Evolutionary conservation across 2,113 vertebrate species (phyloP).

Genomic region (Coreoperca whiteheadi): DNA sequence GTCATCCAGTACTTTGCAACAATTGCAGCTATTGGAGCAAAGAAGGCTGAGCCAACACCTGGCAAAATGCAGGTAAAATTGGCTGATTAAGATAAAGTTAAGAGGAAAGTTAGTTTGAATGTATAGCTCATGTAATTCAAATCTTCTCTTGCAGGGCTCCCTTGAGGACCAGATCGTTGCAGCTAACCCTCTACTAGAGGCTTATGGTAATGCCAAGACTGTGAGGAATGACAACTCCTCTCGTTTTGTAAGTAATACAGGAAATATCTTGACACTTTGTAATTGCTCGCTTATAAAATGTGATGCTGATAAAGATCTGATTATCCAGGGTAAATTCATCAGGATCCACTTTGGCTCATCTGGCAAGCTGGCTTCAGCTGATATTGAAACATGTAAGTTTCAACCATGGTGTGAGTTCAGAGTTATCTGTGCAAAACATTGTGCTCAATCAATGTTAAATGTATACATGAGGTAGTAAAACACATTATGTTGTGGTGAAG

Average conservation of each 20-base stretch:
- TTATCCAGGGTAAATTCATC: constrained; percentile 7
- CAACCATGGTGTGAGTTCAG: neutral
- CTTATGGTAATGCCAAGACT: constrained; percentile 89
- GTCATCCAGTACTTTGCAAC: constrained; percentile 96
- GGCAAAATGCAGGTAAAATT: constrained; percentile 85
- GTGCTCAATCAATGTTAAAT: no score
- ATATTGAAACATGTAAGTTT: constrained; percentile 17
- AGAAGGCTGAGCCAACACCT: constrained; percentile 39
- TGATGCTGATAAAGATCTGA: neutral
- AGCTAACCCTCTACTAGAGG: constrained; percentile 85
- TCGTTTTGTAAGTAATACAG: constrained; percentile 84
- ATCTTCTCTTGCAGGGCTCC: constrained; percentile 81
- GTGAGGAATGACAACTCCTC: constrained; percentile 91
- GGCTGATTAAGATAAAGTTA: rapidly evolving
- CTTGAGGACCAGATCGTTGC: constrained; percentile 86
- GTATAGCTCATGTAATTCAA: neutral
- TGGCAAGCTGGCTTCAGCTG: constrained; percentile 10
- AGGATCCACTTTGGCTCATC: neutral
- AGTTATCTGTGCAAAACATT: no score
- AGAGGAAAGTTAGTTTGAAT: neutral
- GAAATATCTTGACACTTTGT: neutral
- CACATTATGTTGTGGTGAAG: neutral
- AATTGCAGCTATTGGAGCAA: constrained; percentile 84
- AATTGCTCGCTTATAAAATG: neutral
- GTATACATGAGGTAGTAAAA: neutral